Base-by-base conservation (phyloP, 2,113 vertebrate species). In the Pteropus alecto region DNA sequence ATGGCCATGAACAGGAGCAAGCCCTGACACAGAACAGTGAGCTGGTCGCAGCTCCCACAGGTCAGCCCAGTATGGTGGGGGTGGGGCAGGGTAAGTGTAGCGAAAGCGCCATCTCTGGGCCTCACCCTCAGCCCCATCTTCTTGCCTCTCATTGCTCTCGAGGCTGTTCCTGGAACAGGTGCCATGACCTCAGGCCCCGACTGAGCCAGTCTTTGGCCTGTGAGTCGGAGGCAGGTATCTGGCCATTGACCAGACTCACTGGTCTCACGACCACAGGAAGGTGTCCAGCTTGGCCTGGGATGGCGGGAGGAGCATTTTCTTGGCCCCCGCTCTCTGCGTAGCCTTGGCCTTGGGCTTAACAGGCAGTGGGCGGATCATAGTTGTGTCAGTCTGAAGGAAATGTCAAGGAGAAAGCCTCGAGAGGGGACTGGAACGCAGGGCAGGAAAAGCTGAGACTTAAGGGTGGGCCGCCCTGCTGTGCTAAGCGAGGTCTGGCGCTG, bases 201-300 rank as follows among this genome's bases (percentile, higher is more conserved):
- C 43, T 13, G 84, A 51, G 83, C 73, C 46, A 61, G 74, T 48
- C 77, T 76, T 90, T 51, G 35, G 51, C 18, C 46, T 87, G 1
- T 10, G 61, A 68, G 41, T 33, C 43, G 8, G n/a, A 96, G 26
- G 86, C 18, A 58, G 26, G 4, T 38, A 76, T 78, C 71, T 35
- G 56, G 70, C 26, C 79, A 77, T 7, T 41, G 38, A 61, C 93
- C 41, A 74, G 87, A 65, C 30, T 35, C 78, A 71, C 54, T 54
- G 41, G 56, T 60, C 51, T 90, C 35, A 41, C 96, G 96, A 98
- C 81, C 97, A 98, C 71, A 99, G 93, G 83, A 98, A 99, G 48
- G 54, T 81, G 51, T 99, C 98, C 96, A 99, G 86, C 18, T 93
- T 98, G 60, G 97, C 93, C 84, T 98, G 99, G 85, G 93, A 97